These are phyloP conservation scores for Brienomyrus brachyistius DNA, from an alignment of 2,113 vertebrate species.

Conservation along the genomic window DNA sequence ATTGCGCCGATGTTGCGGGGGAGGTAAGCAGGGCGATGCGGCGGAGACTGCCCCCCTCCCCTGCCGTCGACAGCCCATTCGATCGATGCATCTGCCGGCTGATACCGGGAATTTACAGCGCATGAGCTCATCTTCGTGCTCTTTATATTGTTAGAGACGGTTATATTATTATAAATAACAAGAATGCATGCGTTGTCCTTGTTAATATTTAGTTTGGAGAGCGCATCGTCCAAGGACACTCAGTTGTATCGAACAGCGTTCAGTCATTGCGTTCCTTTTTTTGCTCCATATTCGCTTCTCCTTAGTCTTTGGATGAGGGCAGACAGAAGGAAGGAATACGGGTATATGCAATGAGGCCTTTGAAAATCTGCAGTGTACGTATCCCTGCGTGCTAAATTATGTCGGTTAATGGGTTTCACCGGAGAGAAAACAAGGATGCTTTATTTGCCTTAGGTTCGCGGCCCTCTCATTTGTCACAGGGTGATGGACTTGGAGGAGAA, in stretches of 20 bases:
- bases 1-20: conserved; percentile 8
- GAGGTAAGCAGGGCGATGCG: conserved; percentile 43
- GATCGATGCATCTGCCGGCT: conserved; percentile 49
- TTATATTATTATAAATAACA: neutral
- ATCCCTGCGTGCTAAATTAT: neutral
- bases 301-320: neutral
- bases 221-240: conserved; percentile 53
- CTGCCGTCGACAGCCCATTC: conserved; percentile 23
- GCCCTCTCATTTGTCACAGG: neutral
- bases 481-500: neutral
- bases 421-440: neutral
- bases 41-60: conserved; percentile 35
- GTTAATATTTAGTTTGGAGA: conserved; percentile 33
- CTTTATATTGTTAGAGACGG: neutral
- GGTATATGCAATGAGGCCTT: neutral
- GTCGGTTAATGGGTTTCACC: neutral
- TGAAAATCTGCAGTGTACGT: neutral
- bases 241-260: conserved; percentile 34
- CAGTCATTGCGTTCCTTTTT: conserved; percentile 24
- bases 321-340: neutral
- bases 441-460: neutral
- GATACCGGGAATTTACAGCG: conserved; percentile 33
- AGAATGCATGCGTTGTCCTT: neutral
- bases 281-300: neutral
- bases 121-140: neutral